Evolutionary conservation across 2,797 vertebrate genomes (phyloP).

Genomic region (Pseudochirops cupreus): DNA sequence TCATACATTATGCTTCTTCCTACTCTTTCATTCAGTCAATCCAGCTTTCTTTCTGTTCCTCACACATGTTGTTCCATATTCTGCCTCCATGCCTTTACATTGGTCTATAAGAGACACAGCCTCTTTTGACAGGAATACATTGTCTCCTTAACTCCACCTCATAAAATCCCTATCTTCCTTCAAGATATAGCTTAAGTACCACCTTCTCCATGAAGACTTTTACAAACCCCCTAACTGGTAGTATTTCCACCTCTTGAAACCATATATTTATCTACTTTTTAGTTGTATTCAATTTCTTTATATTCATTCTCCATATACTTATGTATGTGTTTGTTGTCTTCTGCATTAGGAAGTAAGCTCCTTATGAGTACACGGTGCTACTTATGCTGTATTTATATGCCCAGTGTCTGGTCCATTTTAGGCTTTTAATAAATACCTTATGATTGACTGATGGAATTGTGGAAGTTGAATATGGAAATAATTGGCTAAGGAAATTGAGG

Average conservation of each 20-base stretch:
- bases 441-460: background rate
- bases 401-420: background rate
- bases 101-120: background rate
- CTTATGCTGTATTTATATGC: background rate
- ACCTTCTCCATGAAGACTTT: background rate
- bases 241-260: background rate
- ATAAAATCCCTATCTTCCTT: background rate
- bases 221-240: background rate
- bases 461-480: background rate
- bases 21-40: background rate
- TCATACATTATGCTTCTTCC: background rate
- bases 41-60: background rate
- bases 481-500: background rate
- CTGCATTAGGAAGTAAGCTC: background rate
- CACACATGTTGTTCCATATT: background rate
- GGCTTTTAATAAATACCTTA: background rate
- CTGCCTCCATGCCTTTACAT: background rate
- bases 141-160: background rate
- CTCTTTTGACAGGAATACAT: background rate
- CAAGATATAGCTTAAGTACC: too few species aligned
- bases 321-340: background rate
- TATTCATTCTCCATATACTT: background rate
- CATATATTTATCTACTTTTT: background rate
- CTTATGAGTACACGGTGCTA: background rate
- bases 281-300: background rate